phyloP scores from a whole-genome alignment of 2,888 invertebrate genomes.

The Microdon myrmicae region DNA sequence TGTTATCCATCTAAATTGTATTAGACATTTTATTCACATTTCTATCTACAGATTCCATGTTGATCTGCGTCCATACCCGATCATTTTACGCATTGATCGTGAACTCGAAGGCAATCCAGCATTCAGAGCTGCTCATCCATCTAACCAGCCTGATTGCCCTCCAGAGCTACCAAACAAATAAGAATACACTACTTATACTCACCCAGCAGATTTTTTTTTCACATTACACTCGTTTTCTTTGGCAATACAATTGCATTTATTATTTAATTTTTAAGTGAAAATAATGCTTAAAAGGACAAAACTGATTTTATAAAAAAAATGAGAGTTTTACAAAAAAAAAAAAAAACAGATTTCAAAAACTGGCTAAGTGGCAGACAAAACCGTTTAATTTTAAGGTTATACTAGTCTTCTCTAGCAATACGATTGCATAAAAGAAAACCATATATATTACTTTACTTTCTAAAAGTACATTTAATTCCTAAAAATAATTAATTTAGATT shows the following conservation, averaged over 20 bases:
- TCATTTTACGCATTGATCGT: conserved; percentile 86
- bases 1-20: not conserved
- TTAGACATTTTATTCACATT: no score
- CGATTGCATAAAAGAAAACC: no score
- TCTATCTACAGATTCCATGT: conserved; percentile 81
- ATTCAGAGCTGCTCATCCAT: conserved; percentile 91
- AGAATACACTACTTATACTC: conserved; percentile 22
- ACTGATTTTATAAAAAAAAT: conserved; percentile 21
- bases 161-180: conserved; percentile 83
- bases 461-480: no score
- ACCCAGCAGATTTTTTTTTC: not conserved
- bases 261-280: conserved; percentile 25
- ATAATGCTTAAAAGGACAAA: conserved; percentile 35
- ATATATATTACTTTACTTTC: no score
- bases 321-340: conserved; percentile 19
- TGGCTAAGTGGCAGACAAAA: conserved; percentile 29
- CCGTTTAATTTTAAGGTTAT: conserved; percentile 44
- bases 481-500: no score
- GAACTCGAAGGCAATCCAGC: conserved; percentile 89
- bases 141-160: conserved; percentile 94
- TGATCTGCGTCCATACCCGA: conserved; percentile 88
- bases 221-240: conserved; percentile 6
- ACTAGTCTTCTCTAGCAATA: no score
- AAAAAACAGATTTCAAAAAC: conserved; percentile 10
- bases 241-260: conserved; percentile 35